These are phyloP conservation scores for Shinisaurus crocodilurus DNA, from an alignment of 2,113 vertebrate genomes.

Conservation along the genomic window DNA sequence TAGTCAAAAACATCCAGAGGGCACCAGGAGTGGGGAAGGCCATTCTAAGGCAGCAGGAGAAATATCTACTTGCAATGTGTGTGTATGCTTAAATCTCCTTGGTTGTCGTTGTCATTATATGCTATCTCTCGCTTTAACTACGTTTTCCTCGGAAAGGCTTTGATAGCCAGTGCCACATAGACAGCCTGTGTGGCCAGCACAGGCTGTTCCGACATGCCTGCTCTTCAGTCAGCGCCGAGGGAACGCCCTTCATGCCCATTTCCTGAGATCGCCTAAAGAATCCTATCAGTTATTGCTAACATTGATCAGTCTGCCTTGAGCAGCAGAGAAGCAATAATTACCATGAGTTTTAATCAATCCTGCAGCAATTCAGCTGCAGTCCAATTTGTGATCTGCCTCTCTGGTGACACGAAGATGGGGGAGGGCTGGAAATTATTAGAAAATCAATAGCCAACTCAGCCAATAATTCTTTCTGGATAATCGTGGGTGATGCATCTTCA, in stretches of 20 bases:
- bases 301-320: conserved; percentile 73
- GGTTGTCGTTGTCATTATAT: background rate
- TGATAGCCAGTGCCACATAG: no score
- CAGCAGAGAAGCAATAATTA: conserved; percentile 73
- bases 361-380: conserved; percentile 68
- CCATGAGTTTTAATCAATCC: conserved; percentile 77
- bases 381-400: conserved; percentile 70
- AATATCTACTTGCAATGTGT: no score
- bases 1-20: no score
- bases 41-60: no score
- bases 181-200: background rate
- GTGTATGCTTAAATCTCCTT: background rate
- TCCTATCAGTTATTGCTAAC: conserved; percentile 50
- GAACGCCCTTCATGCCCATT: fast-evolving
- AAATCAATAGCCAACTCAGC: conserved; percentile 52
- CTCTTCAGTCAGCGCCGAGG: background rate
- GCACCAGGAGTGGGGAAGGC: no score
- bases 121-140: background rate
- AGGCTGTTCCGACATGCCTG: background rate
- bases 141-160: background rate
- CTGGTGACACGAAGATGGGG: conserved; percentile 51
- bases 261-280: conserved; percentile 24
- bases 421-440: conserved; percentile 58
- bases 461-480: conserved; percentile 40
- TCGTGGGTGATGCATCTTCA: fast-evolving